Conservation (phyloP, 2,113 vertebrate genomes). For the Glaucidium brasilianum region DNA sequence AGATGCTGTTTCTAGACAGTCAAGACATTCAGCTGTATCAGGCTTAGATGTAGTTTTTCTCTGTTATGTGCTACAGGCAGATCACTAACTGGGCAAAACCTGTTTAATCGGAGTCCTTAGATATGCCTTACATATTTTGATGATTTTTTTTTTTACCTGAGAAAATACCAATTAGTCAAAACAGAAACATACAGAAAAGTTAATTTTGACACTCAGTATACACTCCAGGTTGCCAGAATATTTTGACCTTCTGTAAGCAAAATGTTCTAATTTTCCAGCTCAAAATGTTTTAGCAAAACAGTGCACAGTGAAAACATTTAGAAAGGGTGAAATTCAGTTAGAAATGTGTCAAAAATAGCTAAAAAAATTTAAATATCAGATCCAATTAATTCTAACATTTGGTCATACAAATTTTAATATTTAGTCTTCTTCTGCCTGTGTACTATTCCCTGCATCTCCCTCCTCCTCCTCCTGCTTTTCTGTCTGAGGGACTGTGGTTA, state of each 20-base stretch:
- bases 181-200: neutral
- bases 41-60: neutral
- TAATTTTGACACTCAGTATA: neutral
- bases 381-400: neutral
- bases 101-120: rapidly evolving
- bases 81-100: neutral
- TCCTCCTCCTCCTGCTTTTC: neutral
- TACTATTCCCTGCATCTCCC: neutral
- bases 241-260: neutral
- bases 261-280: neutral
- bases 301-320: neutral
- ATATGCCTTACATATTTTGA: neutral
- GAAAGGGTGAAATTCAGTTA: neutral
- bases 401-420: neutral
- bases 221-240: neutral
- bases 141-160: neutral
- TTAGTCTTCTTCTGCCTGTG: neutral
- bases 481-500: neutral
- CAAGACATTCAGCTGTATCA: neutral
- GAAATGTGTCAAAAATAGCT: neutral
- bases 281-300: neutral
- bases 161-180: neutral
- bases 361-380: neutral
- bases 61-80: neutral
- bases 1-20: neutral